These are phyloP conservation scores for Odontocolon sp. DNA, from an alignment of 2,888 invertebrate species.

Conservation along the genomic window DNA sequence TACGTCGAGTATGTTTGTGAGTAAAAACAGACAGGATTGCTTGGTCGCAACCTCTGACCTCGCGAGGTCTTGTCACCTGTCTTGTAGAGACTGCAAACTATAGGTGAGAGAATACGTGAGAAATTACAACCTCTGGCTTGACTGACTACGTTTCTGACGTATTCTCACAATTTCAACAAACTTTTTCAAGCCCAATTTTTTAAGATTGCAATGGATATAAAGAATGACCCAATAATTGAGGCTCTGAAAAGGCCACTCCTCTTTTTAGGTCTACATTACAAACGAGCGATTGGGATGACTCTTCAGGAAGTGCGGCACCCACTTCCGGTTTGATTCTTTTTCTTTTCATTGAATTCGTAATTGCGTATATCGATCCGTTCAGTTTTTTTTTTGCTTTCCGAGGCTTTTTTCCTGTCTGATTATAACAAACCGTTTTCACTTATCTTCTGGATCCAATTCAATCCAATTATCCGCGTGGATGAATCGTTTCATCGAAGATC, in stretches of 20 bases:
- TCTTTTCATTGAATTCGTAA: not conserved
- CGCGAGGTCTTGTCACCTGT: slow-evolving; percentile 19
- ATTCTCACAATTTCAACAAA: too few species aligned
- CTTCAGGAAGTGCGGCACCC: slow-evolving; percentile 56
- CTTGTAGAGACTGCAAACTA: not conserved
- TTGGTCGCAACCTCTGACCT: not conserved
- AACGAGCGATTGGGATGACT: not conserved
- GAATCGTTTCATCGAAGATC: slow-evolving; percentile 17
- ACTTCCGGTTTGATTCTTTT: slow-evolving; percentile 48
- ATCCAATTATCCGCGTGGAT: slow-evolving; percentile 36
- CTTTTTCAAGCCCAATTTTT: too few species aligned
- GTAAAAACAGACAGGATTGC: not conserved
- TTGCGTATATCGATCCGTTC: not conserved
- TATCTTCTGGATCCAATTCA: slow-evolving; percentile 16
- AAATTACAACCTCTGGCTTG: not conserved
- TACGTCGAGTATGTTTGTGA: too few species aligned
- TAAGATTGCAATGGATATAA: too few species aligned
- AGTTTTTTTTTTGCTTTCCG: not conserved
- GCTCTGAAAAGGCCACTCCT: not conserved
- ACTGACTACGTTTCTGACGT: too few species aligned
- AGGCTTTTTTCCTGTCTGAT: not conserved
- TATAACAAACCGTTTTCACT: slow-evolving; percentile 18
- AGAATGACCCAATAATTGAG: too few species aligned
- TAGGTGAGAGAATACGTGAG: not conserved
- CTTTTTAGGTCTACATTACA: not conserved